Conservation (phyloP, 2,888 invertebrate genomes). For the Dimorphilus gyrociliatus region DNA sequence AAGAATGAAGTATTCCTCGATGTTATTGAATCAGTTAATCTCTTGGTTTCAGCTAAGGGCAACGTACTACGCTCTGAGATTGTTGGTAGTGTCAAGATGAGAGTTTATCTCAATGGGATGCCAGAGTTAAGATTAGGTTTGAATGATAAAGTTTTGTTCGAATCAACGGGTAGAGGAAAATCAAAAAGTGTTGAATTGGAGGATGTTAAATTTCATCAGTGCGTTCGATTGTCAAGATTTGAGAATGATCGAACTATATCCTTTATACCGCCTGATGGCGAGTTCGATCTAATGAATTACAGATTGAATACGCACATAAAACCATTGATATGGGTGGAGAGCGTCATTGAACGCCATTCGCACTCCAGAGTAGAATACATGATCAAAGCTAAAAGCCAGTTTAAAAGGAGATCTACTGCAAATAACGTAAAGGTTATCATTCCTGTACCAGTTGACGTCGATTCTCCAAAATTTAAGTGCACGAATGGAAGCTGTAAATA, state of each 20-base stretch:
- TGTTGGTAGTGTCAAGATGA: constrained; percentile 93
- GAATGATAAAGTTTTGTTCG: constrained; percentile 89
- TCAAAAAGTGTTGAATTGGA: constrained; percentile 93
- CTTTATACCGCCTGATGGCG: constrained; percentile 92
- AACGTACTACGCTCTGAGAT: constrained; percentile 91
- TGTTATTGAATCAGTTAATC: constrained; percentile 92
- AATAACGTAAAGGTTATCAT: constrained; percentile 77
- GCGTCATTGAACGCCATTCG: constrained; percentile 80
- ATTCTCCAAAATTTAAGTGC: constrained; percentile 87
- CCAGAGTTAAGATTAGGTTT: constrained; percentile 84
- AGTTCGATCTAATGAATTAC: constrained; percentile 91
- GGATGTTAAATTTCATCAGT: constrained; percentile 96
- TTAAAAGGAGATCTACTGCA: constrained; percentile 81
- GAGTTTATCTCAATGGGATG: constrained; percentile 93
- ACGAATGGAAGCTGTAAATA: constrained; percentile 85
- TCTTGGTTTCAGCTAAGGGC: constrained; percentile 72
- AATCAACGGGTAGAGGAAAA: constrained; percentile 85
- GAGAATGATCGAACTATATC: constrained; percentile 94
- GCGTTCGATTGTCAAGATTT: constrained; percentile 82
- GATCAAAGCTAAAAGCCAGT: constrained; percentile 94
- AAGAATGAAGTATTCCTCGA: constrained; percentile 97
- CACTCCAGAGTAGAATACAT: constrained; percentile 89
- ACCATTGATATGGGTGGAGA: constrained; percentile 90
- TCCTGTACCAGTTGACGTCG: constrained; percentile 50
- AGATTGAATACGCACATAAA: constrained; percentile 82